Conservation (phyloP, 2,888 invertebrate genomes). For the Resseliella maxima region DNA sequence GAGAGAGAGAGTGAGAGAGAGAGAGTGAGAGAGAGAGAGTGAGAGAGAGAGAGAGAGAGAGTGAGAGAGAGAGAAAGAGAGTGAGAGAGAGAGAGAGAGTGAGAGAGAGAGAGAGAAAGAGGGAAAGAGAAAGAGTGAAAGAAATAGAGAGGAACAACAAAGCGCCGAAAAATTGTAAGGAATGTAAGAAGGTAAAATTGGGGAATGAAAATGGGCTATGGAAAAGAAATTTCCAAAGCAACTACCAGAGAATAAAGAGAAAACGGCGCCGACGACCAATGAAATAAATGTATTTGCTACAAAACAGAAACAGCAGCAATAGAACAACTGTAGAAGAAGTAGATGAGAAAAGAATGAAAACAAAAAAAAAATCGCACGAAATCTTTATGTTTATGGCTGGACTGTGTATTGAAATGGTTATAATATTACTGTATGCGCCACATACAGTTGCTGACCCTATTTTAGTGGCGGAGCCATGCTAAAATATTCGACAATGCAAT, state of each 20-base stretch:
- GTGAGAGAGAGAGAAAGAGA: no score
- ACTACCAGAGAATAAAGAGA: background rate
- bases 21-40: no score
- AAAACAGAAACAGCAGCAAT: background rate
- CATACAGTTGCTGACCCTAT: constrained; percentile 21
- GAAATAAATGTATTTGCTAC: background rate
- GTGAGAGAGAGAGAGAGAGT: no score
- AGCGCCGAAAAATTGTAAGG: no score
- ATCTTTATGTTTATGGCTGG: constrained; percentile 31
- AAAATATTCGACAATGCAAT: constrained; percentile 12
- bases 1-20: background rate
- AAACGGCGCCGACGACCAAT: constrained; percentile 25
- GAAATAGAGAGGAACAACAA: no score
- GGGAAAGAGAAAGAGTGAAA: no score
- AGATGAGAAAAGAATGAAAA: background rate
- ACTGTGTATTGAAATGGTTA: constrained; percentile 47
- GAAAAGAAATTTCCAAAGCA: background rate
- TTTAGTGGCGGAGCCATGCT: background rate
- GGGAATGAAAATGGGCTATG: no score
- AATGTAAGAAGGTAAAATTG: no score
- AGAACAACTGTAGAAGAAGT: no score
- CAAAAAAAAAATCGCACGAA: background rate
- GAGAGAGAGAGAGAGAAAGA: no score
- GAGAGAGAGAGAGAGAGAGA: no score
- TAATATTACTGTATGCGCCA: background rate